A percentile compares a stretch with the other conserved stretches of the same genome.
Evolutionary conservation across 2,888 invertebrate species (phyloP).

Genomic region (Sylvicola cinctus): DNA sequence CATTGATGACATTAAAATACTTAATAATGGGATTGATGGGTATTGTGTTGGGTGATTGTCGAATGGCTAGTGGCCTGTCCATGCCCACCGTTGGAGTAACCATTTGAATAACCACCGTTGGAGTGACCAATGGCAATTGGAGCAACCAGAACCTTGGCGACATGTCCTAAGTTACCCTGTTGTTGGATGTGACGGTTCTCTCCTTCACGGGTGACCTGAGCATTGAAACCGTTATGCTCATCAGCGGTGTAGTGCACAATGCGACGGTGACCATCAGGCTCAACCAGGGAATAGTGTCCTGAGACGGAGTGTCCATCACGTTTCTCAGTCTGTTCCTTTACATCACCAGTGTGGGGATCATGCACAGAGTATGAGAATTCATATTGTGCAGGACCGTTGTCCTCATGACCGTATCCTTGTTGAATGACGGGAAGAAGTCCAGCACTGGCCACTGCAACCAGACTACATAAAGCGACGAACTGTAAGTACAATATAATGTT

Average conservation of each 20-base stretch:
- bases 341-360: constrained; percentile 21
- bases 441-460: background rate
- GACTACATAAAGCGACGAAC: background rate
- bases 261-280: constrained; percentile 22
- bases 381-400: constrained; percentile 17
- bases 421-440: constrained; percentile 4
- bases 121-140: constrained; percentile 1
- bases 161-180: background rate
- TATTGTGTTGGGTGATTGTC: no score
- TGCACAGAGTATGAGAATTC: constrained; percentile 17
- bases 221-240: constrained; percentile 7
- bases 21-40: no score
- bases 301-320: constrained; percentile 22
- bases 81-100: no score
- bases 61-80: no score
- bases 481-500: no score
- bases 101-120: background rate
- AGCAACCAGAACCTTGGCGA: constrained; percentile 4
- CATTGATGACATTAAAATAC: no score
- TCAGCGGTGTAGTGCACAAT: constrained; percentile 12
- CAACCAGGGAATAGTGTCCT: constrained; percentile 22
- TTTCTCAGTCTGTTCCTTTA: constrained; percentile 21
- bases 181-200: constrained; percentile 1
- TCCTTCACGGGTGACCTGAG: constrained; percentile 6
- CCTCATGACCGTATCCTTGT: background rate